These are phyloP conservation scores for Neodontobutis hainanensis DNA, from an alignment of 2,113 vertebrate species.

Conservation along the genomic window DNA sequence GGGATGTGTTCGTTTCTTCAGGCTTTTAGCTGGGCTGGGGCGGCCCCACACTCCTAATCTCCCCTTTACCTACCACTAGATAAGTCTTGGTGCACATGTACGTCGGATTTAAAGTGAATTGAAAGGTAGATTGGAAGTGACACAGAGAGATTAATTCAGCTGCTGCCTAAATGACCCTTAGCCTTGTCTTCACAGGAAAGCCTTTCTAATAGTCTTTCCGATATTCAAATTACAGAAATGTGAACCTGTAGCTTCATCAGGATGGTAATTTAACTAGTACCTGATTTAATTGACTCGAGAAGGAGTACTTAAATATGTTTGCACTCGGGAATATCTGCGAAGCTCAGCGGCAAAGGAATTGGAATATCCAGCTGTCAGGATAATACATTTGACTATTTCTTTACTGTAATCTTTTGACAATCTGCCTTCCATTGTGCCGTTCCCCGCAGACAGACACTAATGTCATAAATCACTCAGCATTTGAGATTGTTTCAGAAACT, in stretches of 20 bases:
- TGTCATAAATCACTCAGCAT: constrained; percentile 71
- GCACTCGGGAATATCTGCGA: constrained; percentile 71
- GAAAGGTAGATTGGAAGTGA: constrained; percentile 75
- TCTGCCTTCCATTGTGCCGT: constrained; percentile 66
- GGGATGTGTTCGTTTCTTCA: constrained; percentile 41
- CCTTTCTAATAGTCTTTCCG: constrained; percentile 71
- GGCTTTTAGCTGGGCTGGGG: constrained; percentile 38
- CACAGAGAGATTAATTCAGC: constrained; percentile 67
- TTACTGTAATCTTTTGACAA: constrained; percentile 77
- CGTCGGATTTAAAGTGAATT: constrained; percentile 68
- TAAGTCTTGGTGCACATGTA: constrained; percentile 68
- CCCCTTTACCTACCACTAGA: constrained; percentile 45
- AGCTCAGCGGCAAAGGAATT: constrained; percentile 70
- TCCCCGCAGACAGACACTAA: constrained; percentile 53
- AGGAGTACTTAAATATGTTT: constrained; percentile 76
- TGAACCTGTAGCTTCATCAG: constrained; percentile 76
- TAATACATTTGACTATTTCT: constrained; percentile 79
- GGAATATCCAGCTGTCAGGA: constrained; percentile 78
- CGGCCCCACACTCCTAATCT: constrained; percentile 55
- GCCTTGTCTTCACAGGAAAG: constrained; percentile 68
- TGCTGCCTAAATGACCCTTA: constrained; percentile 66
- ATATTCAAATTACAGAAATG: constrained; percentile 74
- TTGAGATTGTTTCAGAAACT: constrained; percentile 57
- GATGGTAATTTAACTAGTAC: constrained; percentile 77
- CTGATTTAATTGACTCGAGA: constrained; percentile 77